Percentiles rank a stretch among this genome's conserved stretches.
These are phyloP conservation scores for Euzophera pinguis DNA, from an alignment of 2,888 invertebrate species.

Conservation along the genomic window DNA sequence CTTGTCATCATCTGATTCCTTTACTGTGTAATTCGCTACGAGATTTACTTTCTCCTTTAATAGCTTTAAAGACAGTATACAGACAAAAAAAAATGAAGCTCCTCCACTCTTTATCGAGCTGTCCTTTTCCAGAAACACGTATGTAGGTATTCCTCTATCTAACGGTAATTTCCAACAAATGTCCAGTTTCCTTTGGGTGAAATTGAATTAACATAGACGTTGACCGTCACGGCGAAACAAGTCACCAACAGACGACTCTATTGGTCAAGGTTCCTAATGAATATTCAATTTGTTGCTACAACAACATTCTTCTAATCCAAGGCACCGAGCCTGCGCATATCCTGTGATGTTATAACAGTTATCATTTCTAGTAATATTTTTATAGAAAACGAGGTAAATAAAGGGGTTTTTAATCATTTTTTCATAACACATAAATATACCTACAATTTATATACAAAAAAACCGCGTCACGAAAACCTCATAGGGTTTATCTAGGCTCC, in stretches of 20 bases:
- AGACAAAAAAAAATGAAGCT: too few relatives aligned
- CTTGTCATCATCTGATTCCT: too few relatives aligned
- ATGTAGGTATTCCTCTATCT: conserved; percentile 3
- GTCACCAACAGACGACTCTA: conserved; percentile 39
- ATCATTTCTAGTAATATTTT: conserved; percentile 1
- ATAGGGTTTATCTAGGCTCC: too few relatives aligned
- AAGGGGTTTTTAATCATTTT: background rate
- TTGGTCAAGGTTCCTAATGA: conserved; percentile 57
- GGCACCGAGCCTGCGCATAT: conserved; percentile 25
- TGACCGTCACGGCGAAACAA: conserved; percentile 28
- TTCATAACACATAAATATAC: too few relatives aligned
- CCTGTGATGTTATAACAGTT: background rate
- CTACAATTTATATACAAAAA: too few relatives aligned
- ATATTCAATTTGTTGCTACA: conserved; percentile 45
- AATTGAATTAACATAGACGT: conserved; percentile 45
- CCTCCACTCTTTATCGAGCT: too few relatives aligned
- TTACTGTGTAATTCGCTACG: too few relatives aligned
- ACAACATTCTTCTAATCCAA: conserved; percentile 35
- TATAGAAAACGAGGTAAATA: background rate
- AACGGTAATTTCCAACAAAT: conserved; percentile 32
- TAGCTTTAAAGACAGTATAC: too few relatives aligned
- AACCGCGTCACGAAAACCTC: too few relatives aligned
- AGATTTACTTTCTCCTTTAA: too few relatives aligned
- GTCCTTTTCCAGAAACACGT: background rate
- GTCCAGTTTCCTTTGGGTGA: conserved; percentile 35